These are phyloP conservation scores for Ptychoptera contaminata DNA, from an alignment of 2,888 invertebrate species.

Conservation along the genomic window DNA sequence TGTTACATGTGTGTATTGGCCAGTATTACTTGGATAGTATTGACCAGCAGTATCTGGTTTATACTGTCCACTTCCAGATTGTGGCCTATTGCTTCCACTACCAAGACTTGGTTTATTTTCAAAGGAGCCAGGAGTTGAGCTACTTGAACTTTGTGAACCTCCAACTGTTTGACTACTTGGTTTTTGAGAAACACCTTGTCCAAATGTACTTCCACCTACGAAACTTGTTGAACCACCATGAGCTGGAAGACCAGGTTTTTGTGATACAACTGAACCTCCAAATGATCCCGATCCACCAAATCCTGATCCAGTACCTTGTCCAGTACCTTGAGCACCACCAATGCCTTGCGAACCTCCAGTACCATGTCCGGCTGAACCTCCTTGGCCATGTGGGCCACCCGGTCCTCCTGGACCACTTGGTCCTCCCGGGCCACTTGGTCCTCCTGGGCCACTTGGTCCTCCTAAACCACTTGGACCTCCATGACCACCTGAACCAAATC, in stretches of 20 bases:
- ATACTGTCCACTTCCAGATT: constrained; percentile 8
- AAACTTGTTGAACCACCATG: neutral
- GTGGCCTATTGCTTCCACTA: constrained; percentile 3
- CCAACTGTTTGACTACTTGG: neutral
- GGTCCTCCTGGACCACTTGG: constrained; percentile 5
- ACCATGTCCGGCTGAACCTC: constrained; percentile 14
- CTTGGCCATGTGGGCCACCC: constrained; percentile 4
- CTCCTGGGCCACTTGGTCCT: constrained; percentile 6
- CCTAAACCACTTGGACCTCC: neutral
- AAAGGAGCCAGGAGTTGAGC: too few relatives aligned
- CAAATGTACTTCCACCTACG: constrained; percentile 1
- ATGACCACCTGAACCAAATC: constrained; percentile 18
- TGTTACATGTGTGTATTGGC: constrained; percentile 9
- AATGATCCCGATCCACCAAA: neutral
- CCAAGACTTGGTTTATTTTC: neutral
- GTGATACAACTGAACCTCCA: neutral
- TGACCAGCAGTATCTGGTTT: neutral
- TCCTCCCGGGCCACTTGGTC: constrained; percentile 9
- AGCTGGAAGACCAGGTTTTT: too few relatives aligned
- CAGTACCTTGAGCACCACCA: neutral
- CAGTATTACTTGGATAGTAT: constrained; percentile 8
- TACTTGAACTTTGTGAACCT: neutral
- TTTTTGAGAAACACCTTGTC: neutral
- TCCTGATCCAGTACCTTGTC: neutral
- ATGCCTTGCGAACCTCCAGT: neutral